phyloP scores from a whole-genome alignment of 2,888 invertebrate species.

The Morpho deidamia region DNA sequence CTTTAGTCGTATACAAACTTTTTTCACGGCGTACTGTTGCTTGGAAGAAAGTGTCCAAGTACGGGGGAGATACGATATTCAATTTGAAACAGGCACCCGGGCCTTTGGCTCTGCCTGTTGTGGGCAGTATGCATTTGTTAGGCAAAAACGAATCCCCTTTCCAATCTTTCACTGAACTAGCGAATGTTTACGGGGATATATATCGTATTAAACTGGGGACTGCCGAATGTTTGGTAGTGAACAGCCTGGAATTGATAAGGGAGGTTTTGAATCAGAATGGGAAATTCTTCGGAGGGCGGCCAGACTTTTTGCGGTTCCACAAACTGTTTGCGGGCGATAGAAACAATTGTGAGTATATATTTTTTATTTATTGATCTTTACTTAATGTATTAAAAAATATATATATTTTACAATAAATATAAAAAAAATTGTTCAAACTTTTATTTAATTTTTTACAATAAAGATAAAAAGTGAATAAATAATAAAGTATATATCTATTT shows the following conservation, averaged over 20 bases:
- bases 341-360: slow-evolving; percentile 87
- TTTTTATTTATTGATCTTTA: not conserved
- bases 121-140: slow-evolving; percentile 85
- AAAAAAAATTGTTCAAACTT: too few relatives aligned
- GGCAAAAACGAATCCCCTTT: slow-evolving; percentile 82
- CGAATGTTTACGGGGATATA: slow-evolving; percentile 84
- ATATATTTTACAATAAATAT: not conserved
- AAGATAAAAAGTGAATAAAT: too few relatives aligned
- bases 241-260: slow-evolving; percentile 83
- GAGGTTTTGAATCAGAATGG: slow-evolving; percentile 89
- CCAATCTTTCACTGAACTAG: slow-evolving; percentile 83
- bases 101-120: slow-evolving; percentile 80
- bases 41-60: slow-evolving; percentile 38
- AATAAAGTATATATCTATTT: too few relatives aligned
- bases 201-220: slow-evolving; percentile 83
- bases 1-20: slow-evolving; percentile 49
- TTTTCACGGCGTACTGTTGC: slow-evolving; percentile 41
- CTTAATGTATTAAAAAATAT: not conserved
- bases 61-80: slow-evolving; percentile 36
- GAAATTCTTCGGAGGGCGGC: slow-evolving; percentile 89
- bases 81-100: slow-evolving; percentile 79
- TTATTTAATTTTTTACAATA: not conserved
- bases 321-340: slow-evolving; percentile 90
- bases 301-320: slow-evolving; percentile 89
- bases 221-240: slow-evolving; percentile 85